A percentile compares a stretch with the other conserved stretches of the same genome.
Conservation (phyloP, 1,140 invertebrate genomes). For the Chrysomallon squamiferum region DNA sequence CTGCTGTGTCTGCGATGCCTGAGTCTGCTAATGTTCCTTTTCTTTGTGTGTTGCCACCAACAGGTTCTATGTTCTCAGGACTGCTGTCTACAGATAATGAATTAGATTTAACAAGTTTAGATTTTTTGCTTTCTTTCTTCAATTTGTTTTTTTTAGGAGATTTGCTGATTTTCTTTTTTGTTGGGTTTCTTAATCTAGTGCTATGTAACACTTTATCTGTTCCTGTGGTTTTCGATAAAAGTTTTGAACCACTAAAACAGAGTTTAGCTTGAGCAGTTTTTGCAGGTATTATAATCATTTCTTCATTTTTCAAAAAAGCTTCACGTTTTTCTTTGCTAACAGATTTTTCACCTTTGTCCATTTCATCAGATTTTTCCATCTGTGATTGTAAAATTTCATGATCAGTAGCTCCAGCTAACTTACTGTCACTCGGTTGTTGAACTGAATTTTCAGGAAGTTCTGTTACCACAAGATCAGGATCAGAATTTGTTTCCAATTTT, state of each 20-base stretch:
- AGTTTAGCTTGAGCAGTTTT: constrained; percentile 29
- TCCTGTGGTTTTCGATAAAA: too few species aligned
- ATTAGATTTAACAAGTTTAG: not conserved
- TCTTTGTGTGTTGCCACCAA: too few species aligned
- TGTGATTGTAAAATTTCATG: too few species aligned
- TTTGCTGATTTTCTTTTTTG: not conserved
- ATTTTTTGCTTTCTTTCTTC: not conserved
- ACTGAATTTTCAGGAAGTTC: too few species aligned
- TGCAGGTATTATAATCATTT: not conserved
- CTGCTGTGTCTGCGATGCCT: too few species aligned
- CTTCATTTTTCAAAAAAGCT: constrained; percentile 14
- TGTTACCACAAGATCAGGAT: too few species aligned
- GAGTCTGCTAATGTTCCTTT: too few species aligned
- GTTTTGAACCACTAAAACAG: constrained; percentile 17
- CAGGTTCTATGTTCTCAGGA: not conserved
- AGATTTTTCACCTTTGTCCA: not conserved
- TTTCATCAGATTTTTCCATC: not conserved
- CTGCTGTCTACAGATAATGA: not conserved
- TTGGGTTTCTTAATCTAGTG: not conserved
- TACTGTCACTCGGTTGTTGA: not conserved
- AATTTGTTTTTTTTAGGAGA: not conserved
- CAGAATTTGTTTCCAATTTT: too few species aligned
- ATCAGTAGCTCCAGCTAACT: not conserved
- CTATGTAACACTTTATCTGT: too few species aligned
- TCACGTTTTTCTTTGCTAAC: constrained; percentile 2